Base-by-base conservation (phyloP, 1,140 invertebrate genomes). In the Aculops lycopersici region DNA sequence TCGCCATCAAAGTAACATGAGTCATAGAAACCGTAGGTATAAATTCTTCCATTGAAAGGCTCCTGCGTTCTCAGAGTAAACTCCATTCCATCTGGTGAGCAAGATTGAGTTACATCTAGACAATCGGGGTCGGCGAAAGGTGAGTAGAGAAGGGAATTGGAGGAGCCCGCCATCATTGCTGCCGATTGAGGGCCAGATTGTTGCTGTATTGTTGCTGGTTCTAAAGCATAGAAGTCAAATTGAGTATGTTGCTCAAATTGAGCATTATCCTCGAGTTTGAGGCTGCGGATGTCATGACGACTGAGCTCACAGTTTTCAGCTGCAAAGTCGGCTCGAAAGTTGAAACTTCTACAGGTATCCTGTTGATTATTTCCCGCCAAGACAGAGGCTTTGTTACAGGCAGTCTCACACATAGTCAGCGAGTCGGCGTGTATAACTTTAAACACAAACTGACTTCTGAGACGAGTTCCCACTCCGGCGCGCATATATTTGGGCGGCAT, bases 21-120 rank as follows among this genome's bases (percentile, higher is more conserved):
- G 51, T 83, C 77, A 50, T 81, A 86, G 55, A 71, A 81, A 1
- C 78, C 78, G 49, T 83, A 78, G 0, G 77, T 80, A 51, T 83
- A 86, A 50, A 86, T 84, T 24, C 78, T 60, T 1, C 79, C 78
- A 44, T 73, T 66, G 52, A 84, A 86, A 21, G 74, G 73, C 61
- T 81, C 76, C 1, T 73, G 74, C 1, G 78, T 77, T 38, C 72
- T 62, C 15, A 84, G 58, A 2, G 74, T 80, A 50, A 86, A 83
- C 55, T 81, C 78, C 77, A 86, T 84, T 1, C 78, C 79, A 54
- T 81, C 76, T 58, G 80, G 74, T 49, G 73, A 80, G 55, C 79
- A 86, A 1, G 73, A 69, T 66, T 84, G 78, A 41, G 71, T 74
- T 21, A 86, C 79, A 81, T 47, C 39, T 12, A 46, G 24, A 43